Conservation (phyloP, 2,113 vertebrate genomes). For the Saccopteryx leptura region DNA sequence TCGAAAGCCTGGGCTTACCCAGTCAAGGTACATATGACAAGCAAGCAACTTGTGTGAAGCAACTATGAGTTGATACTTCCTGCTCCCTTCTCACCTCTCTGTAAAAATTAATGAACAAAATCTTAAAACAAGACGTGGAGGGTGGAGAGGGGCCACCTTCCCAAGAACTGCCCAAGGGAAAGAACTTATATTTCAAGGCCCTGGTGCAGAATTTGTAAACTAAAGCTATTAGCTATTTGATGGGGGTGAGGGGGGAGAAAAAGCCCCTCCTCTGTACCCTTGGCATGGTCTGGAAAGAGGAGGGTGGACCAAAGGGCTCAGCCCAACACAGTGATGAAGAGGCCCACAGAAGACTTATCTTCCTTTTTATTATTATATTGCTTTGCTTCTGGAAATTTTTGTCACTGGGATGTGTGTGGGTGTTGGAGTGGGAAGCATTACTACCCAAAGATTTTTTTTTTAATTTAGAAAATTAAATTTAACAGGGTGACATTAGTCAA, state of each 20-base stretch:
- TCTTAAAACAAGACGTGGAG: too few species aligned
- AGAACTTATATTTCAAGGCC: neutral
- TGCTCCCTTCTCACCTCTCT: neutral
- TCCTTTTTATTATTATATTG: neutral
- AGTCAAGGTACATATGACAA: neutral
- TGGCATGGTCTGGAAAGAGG: neutral
- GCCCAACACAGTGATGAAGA: neutral
- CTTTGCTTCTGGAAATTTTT: neutral
- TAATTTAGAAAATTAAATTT: too few species aligned
- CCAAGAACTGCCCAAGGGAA: neutral
- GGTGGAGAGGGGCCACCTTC: neutral
- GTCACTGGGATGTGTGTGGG: neutral
- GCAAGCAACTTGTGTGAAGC: too few species aligned
- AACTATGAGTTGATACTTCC: too few species aligned
- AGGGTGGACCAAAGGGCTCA: neutral
- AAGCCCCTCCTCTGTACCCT: neutral
- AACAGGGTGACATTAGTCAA: too few species aligned
- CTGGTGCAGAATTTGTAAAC: neutral
- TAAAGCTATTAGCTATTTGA: neutral
- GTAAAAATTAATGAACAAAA: neutral
- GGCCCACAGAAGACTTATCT: neutral
- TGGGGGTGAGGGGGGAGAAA: neutral
- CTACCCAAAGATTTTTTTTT: neutral
- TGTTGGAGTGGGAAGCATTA: neutral
- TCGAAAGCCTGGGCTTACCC: neutral